Evolutionary conservation across 2,797 vertebrate genomes (phyloP).

Genomic region (Anabas testudineus): DNA sequence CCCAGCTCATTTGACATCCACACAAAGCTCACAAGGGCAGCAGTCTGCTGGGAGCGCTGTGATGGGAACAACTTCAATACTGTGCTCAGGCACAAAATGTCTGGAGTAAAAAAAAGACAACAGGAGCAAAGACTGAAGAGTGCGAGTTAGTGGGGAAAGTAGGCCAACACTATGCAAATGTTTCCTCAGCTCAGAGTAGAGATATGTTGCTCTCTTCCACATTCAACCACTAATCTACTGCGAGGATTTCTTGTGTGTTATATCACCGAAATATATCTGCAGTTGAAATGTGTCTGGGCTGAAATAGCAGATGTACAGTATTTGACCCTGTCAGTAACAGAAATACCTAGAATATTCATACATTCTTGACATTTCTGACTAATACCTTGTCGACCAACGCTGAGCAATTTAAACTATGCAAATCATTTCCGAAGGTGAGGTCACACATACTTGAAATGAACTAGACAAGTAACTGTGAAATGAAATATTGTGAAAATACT

Average conservation of each 20-base stretch:
- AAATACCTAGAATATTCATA: slow-evolving; percentile 25
- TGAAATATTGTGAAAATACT: slow-evolving; percentile 26
- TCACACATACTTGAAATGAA: slow-evolving; percentile 15
- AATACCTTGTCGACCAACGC: slow-evolving; percentile 6
- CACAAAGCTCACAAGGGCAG: slow-evolving; percentile 33
- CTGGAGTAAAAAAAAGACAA: slow-evolving; percentile 56
- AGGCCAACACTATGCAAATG: slow-evolving; percentile 72
- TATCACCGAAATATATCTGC: slow-evolving; percentile 33
- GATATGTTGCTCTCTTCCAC: slow-evolving; percentile 44
- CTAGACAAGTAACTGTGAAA: slow-evolving; percentile 15
- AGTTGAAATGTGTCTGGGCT: slow-evolving; percentile 9
- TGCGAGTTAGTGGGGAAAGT: slow-evolving; percentile 65
- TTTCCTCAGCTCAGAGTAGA: slow-evolving; percentile 54
- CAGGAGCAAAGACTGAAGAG: slow-evolving; percentile 41
- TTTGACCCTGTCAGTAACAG: slow-evolving; percentile 31
- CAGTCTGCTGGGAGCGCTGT: slow-evolving; percentile 23
- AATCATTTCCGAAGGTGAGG: slow-evolving; percentile 43
- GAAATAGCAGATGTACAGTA: slow-evolving; percentile 23
- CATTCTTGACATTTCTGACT: slow-evolving; percentile 42
- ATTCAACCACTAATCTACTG: slow-evolving; percentile 30
- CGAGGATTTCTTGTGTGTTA: slow-evolving; percentile 29
- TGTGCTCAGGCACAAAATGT: slow-evolving; percentile 31
- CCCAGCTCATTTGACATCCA: slow-evolving; percentile 30
- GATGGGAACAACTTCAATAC: slow-evolving; percentile 24
- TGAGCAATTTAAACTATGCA: slow-evolving; percentile 45